Base-by-base conservation (phyloP, 1,140 invertebrate genomes). In the Euschistus heros region DNA sequence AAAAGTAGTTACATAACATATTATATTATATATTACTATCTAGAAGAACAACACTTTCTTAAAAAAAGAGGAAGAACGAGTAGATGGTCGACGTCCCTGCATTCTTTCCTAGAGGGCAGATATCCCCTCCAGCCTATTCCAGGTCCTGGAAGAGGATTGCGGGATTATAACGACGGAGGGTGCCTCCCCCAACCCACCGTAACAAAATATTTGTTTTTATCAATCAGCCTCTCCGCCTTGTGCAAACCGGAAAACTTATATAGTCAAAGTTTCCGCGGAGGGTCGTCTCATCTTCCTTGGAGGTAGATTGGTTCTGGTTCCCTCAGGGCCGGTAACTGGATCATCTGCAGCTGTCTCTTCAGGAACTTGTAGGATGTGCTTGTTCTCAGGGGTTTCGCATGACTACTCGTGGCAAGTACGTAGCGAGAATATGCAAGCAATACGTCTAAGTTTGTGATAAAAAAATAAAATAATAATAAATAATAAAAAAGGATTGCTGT, bases 151-250 rank as follows among this genome's bases (percentile, higher is more conserved):
- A 47, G 15, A 15, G 18, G 46, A n/a, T 47, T 47, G 15, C 13
- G 46, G 46, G 15, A 47, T 47, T 47, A 47, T 47, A 47, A 47
- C 18, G 46, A 47, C 46, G 3, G 13, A 47, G 46, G 18, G 46
- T n/a, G 46, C 15, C 18, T 13, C 18, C n/a, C 42, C 42, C 17
- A 44, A 8, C 42, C 18, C 18, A 47, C 46, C 46, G 18, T 47
- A 14, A 47, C 46, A 47, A 47, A 47, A 47, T 47, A 47, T 47
- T 47, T 47, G 46, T 47, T 47, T 47, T 47, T 47, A 47, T 47
- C 46, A 47, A 47, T 47, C 46, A 47, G 46, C 46, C 18, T 47
- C 46, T 14, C 46, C 46, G 46, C 46, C 46, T 18, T 47, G 15
- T 47, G 46, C 46, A 47, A 47, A 47, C 46, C 46, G 46, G 18